Evolutionary conservation across 2,888 invertebrate genomes (phyloP), one percentile per base, ranked within the genome.

Genomic region (Scaptomyza flava): DNA sequence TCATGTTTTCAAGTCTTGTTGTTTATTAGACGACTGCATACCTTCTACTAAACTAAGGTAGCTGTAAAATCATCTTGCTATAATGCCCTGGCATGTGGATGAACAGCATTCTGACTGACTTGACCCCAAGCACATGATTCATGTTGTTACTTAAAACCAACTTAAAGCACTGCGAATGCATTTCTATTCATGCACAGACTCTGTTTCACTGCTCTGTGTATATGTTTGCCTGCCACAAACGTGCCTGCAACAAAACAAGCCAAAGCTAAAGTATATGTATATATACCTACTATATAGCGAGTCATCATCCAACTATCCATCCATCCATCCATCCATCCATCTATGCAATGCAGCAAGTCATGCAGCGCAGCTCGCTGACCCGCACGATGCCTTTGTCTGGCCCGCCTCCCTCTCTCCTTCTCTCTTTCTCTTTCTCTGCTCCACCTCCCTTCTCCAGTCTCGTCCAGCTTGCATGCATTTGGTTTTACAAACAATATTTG

Each of bases 291-390:
- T 72, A 77, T 71, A 64, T 38, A 73, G 65, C 75, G 65, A 84
- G 61, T 72, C 87, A 72, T 62, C 64, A 84, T 74, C 72, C 69
- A 83, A 67, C 81, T 61, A 75, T 54, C 70, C 38, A 71, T 62
- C 66, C 52, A 66, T 60, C 48, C 3, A 50, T 20, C 48, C 33
- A 14, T 71, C 65, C 46, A 58, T 41, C 58, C 43, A 67, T 54
- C 58, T 74, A 72, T 83, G 82, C 82, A 84, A 62, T 78, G 78
- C 79, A 77, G 87, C 82, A 87, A 84, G 85, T 82, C 82, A 83
- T 83, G 82, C 79, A 87, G 85, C 79, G 82, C 59, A 79, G 82
- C 85, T 82, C 82, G 84, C 82, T 82, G 82, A 82, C 82, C 82
- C 82, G 82, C 82, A 87, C 79, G 82, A 81, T 81, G 84, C 81